These are phyloP conservation scores for Phania funesta DNA, from an alignment of 2,888 invertebrate species.

Conservation along the genomic window DNA sequence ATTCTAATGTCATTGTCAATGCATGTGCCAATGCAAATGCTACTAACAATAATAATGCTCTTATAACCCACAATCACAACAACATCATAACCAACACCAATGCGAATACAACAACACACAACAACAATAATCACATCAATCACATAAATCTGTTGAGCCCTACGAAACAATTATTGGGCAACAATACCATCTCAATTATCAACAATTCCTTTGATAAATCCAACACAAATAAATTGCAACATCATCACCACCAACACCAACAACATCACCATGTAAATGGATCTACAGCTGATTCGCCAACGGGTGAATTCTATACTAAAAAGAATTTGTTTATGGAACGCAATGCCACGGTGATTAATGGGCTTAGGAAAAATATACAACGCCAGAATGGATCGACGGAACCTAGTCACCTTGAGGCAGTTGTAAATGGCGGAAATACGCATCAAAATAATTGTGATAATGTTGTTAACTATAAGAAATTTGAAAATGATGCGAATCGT, in stretches of 20 bases:
- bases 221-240: slow-evolving; percentile 65
- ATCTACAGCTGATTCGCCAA: slow-evolving; percentile 11
- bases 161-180: slow-evolving; percentile 74
- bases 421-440: background rate
- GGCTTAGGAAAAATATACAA: slow-evolving; percentile 78
- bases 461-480: slow-evolving; percentile 76
- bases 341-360: slow-evolving; percentile 78
- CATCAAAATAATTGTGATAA: slow-evolving; percentile 47
- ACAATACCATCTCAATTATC: slow-evolving; percentile 75
- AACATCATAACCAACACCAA: slow-evolving; percentile 55
- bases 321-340: slow-evolving; percentile 78
- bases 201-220: slow-evolving; percentile 76
- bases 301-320: slow-evolving; percentile 77
- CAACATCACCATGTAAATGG: slow-evolving; percentile 51
- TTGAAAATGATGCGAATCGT: slow-evolving; percentile 79
- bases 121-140: slow-evolving; percentile 73
- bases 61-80: slow-evolving; percentile 61
- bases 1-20: slow-evolving; percentile 61
- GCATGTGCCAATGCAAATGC: slow-evolving; percentile 66
- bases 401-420: slow-evolving; percentile 22
- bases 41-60: slow-evolving; percentile 70
- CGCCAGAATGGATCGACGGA: slow-evolving; percentile 61
- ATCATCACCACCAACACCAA: slow-evolving; percentile 17
- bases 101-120: slow-evolving; percentile 62
- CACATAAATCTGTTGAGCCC: slow-evolving; percentile 74